phyloP scores from a whole-genome alignment of 2,797 vertebrate species.

The Oceanodroma leucorhoa region DNA sequence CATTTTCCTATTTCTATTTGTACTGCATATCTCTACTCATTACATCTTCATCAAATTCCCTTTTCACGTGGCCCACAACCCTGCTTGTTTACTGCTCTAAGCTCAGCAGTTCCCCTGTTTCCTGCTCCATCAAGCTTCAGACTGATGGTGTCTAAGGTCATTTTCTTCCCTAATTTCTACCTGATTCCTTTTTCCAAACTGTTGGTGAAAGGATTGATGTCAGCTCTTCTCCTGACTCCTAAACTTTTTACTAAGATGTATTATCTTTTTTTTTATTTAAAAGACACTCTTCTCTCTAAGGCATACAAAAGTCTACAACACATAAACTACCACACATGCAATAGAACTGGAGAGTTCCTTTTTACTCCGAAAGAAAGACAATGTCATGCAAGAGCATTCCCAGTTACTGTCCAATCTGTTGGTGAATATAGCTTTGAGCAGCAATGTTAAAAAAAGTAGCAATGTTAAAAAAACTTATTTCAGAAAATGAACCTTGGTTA shows the following conservation, averaged over 20 bases:
- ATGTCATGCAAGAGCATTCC: not conserved
- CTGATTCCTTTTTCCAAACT: not conserved
- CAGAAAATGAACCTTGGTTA: not conserved
- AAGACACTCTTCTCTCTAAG: not conserved
- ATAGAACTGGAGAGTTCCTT: not conserved
- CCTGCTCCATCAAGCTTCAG: not conserved
- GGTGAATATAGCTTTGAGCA: not conserved
- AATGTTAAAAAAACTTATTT: not conserved
- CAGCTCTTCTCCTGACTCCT: not conserved
- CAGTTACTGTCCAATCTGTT: not conserved
- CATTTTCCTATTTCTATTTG: not conserved
- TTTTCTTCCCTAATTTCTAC: not conserved
- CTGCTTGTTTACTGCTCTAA: not conserved
- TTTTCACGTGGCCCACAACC: not conserved
- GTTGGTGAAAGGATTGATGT: not conserved
- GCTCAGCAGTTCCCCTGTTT: not conserved
- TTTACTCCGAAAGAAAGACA: not conserved
- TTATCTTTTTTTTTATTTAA: not conserved
- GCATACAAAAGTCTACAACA: not conserved
- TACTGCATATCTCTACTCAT: not conserved
- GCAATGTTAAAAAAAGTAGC: not conserved
- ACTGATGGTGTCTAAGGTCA: not conserved
- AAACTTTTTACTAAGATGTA: not conserved
- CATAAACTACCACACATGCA: not conserved
- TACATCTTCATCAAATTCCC: not conserved